These are phyloP conservation scores for Paracyclopina nana DNA, from an alignment of 1,140 invertebrate species.

Conservation along the genomic window DNA sequence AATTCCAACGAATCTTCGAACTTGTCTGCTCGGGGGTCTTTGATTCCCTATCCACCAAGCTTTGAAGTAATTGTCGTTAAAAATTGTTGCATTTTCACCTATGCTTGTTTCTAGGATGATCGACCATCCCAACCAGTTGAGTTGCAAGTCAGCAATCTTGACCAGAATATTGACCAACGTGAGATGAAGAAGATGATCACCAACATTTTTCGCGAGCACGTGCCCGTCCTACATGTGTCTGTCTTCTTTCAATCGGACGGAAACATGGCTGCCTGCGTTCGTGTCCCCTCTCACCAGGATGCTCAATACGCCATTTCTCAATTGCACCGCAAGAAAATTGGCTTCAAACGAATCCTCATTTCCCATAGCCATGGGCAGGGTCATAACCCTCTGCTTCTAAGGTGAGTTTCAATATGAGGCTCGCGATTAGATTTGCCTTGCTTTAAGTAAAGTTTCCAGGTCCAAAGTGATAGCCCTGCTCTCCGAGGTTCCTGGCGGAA, in stretches of 20 bases:
- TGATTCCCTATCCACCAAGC: too few species aligned
- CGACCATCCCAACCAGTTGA: conserved; percentile 32
- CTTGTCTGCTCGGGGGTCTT: too few species aligned
- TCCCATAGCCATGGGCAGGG: conserved; percentile 34
- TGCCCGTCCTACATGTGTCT: conserved; percentile 27
- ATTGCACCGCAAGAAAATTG: conserved; percentile 56
- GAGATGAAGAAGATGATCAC: conserved; percentile 45
- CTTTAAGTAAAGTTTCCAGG: too few species aligned
- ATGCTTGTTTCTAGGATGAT: too few species aligned
- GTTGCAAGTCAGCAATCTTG: conserved; percentile 49
- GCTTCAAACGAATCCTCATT: conserved; percentile 57
- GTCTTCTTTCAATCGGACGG: conserved; percentile 45
- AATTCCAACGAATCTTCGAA: too few species aligned
- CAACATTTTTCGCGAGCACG: conserved; percentile 40
- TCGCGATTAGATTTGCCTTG: too few species aligned
- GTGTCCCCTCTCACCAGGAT: conserved; percentile 41
- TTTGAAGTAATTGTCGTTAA: too few species aligned
- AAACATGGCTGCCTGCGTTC: conserved; percentile 41
- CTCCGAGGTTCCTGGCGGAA: conserved; percentile 48
- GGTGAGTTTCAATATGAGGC: too few species aligned
- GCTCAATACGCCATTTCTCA: conserved; percentile 63
- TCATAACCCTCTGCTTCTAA: too few species aligned
- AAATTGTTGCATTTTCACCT: too few species aligned
- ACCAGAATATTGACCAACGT: conserved; percentile 46
- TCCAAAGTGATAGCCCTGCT: conserved; percentile 34